Evolutionary conservation across 2,113 vertebrate species (phyloP).

Genomic region (Siphamia tubifer): DNA sequence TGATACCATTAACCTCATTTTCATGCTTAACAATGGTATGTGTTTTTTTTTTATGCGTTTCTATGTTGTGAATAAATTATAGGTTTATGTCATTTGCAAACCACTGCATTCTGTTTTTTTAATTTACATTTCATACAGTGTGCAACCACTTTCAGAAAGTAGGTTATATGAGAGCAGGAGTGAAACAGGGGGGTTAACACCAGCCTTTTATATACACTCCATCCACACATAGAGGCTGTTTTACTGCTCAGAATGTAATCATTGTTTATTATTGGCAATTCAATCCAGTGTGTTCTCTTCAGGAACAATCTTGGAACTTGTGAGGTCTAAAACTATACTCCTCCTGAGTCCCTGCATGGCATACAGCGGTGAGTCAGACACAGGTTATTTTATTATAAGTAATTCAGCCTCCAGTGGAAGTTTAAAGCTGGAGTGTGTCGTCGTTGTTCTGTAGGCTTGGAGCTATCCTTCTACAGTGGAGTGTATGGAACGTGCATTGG

Average conservation of each 20-base stretch:
- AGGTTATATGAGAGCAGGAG: conserved; percentile 1
- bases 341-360: conserved; percentile 91
- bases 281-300: conserved; percentile 23
- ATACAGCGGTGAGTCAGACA: conserved; percentile 88
- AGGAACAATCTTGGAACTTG: conserved; percentile 88
- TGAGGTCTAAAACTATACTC: conserved; percentile 87
- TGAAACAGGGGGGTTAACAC: not conserved
- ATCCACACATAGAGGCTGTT: not conserved
- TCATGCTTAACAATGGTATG: too few species aligned
- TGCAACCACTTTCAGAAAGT: not conserved
- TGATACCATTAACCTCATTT: too few species aligned
- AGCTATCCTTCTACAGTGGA: conserved; percentile 94
- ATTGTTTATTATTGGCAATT: conserved; percentile 17
- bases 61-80: too few species aligned
- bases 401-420: not conserved
- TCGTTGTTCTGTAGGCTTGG: conserved; percentile 82
- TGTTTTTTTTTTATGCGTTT: too few species aligned
- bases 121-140: too few species aligned
- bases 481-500: conserved; percentile 97
- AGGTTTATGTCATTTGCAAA: too few species aligned
- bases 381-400: not conserved
- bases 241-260: not conserved
- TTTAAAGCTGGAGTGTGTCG: not conserved
- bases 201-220: not conserved
- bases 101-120: too few species aligned